Evolutionary conservation across 2,797 vertebrate genomes (phyloP), one percentile per base, ranked within the genome.

Genomic region (Spinibarbus caldwelli): DNA sequence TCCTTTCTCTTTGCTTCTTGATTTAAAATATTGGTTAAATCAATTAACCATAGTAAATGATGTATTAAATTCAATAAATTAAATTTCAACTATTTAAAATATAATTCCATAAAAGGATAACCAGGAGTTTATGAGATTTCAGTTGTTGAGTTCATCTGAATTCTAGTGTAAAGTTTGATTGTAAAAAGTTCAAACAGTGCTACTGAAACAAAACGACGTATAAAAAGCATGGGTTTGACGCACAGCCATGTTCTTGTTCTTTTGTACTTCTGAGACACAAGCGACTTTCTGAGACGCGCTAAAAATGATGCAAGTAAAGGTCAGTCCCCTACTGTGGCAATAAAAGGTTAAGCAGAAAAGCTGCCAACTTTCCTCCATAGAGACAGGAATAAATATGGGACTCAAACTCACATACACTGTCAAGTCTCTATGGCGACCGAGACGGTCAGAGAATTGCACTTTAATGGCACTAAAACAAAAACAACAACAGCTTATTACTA

Each of bases 311-410:
- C n/a, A 31, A 57, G 80, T 41, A 29, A 82, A 82, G 67, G 67
- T 82, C 80, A 72, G 36, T 26, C 49, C 52, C 6, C 49, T 23
- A 1, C 57, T 26, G 57, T 4, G 0, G 4, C 49, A 45, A 71
- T 72, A 23, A 82, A 82, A 71, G 49, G 36, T 82, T 59, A 31
- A 59, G 10, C 26, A 72, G 67, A 82, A 82, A 82, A 21, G 19
- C 80, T 59, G 80, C 17, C 49, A 72, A 31, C 68, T 34, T 72
- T 59, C 8, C 38, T 59, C 52, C 26, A 19, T 6, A 23, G 52
- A 43, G 26, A 62, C 52, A 45, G 81, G 29, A 64, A 45, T 75
- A 75, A 66, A 76, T 15, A 43, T 59, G 43, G 54, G 31, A 31
- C 31, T 49, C 7, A 57, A 47, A 21, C 78, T 34, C 45, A 66